Conservation (phyloP, 2,797 vertebrate genomes). For the Botia kubotai region DNA sequence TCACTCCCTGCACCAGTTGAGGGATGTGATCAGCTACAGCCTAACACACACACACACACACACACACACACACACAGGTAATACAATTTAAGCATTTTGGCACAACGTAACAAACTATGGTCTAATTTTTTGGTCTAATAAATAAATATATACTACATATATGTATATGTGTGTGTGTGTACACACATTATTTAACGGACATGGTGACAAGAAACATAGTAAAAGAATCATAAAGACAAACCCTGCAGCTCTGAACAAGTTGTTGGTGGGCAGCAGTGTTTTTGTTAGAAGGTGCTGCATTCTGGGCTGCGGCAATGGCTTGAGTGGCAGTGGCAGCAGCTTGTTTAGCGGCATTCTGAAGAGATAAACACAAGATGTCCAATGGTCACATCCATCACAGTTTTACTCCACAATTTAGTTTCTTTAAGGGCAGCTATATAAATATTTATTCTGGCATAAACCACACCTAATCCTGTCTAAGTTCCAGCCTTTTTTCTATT, state of each 20-base stretch:
- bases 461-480: not conserved
- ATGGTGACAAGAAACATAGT: not conserved
- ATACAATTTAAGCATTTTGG: too few relatives aligned
- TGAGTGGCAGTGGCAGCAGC: constrained; percentile 96
- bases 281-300: constrained; percentile 94
- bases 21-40: constrained; percentile 94
- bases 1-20: constrained; percentile 93
- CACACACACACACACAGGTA: not conserved
- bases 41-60: constrained; percentile 67
- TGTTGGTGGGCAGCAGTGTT: constrained; percentile 94
- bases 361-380: constrained; percentile 5
- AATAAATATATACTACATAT: too few relatives aligned
- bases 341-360: constrained; percentile 94
- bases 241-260: constrained; percentile 98
- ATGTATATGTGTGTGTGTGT: too few relatives aligned
- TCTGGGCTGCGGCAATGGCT: constrained; percentile 96
- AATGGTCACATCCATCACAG: not conserved
- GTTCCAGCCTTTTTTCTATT: not conserved
- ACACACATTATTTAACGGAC: not conserved
- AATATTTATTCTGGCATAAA: not conserved
- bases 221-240: constrained; percentile 6
- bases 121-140: too few relatives aligned
- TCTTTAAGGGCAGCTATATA: not conserved
- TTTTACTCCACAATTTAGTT: constrained; percentile 8
- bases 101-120: too few relatives aligned